These are phyloP conservation scores for Nesospiza acunhae DNA, from an alignment of 2,113 vertebrate genomes.

Conservation along the genomic window DNA sequence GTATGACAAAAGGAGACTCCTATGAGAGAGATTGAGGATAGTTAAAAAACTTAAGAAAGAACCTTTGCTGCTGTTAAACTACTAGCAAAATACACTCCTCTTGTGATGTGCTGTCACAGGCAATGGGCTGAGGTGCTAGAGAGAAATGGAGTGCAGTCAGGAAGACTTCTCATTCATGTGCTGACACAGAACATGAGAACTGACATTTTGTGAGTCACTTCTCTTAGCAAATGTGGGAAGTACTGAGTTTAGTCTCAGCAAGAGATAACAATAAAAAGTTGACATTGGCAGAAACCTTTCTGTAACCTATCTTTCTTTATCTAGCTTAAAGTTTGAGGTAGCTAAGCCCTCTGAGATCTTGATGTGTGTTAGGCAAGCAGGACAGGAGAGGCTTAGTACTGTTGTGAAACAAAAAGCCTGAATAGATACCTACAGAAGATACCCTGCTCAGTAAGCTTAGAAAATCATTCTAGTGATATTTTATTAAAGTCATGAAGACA, in stretches of 20 bases:
- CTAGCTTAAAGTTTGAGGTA: neutral
- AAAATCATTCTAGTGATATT: neutral
- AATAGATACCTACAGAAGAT: neutral
- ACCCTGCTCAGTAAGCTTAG: neutral
- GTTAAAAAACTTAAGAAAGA: neutral
- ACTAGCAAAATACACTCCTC: neutral
- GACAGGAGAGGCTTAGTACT: neutral
- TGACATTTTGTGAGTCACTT: neutral
- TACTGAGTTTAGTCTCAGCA: neutral
- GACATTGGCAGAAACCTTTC: neutral
- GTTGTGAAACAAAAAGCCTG: neutral
- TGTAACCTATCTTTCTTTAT: neutral
- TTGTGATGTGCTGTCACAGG: neutral
- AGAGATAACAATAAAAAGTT: neutral
- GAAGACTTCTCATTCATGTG: neutral
- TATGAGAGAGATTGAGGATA: neutral
- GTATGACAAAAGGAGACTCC: neutral
- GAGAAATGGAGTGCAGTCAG: neutral
- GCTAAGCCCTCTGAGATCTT: neutral
- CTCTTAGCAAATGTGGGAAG: neutral
- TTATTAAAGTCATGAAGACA: neutral
- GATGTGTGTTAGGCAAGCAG: neutral
- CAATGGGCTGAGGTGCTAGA: neutral
- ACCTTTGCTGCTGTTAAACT: neutral
- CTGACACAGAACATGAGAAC: neutral